Evolutionary conservation across 2,113 vertebrate genomes (phyloP).

Genomic region (Thalassoma bifasciatum): DNA sequence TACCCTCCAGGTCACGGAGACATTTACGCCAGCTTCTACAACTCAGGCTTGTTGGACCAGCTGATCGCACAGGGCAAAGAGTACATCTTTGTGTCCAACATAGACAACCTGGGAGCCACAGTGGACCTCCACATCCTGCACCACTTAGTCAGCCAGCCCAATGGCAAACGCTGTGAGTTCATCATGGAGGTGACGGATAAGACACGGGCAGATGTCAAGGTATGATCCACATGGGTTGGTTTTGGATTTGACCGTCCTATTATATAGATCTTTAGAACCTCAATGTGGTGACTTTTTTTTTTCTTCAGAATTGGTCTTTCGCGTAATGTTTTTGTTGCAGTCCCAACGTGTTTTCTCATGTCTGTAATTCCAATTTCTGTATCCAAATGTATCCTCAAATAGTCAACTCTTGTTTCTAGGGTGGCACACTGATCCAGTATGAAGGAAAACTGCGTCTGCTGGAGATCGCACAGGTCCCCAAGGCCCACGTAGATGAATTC

Average conservation of each 20-base stretch:
- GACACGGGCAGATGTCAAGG: conserved; percentile 97
- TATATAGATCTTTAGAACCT: no score
- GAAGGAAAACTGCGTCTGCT: conserved; percentile 96
- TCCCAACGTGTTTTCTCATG: no score
- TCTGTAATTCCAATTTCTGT: no score
- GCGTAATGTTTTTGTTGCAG: not conserved
- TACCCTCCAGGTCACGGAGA: conserved; percentile 98
- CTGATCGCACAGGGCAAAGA: conserved; percentile 94
- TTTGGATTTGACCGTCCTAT: no score
- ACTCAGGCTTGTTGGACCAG: conserved; percentile 93
- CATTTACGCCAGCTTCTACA: conserved; percentile 97
- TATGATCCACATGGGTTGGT: conserved; percentile 57
- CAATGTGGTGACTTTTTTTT: no score
- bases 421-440: conserved; percentile 95
- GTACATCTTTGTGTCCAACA: conserved; percentile 99
- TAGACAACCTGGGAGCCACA: conserved; percentile 98
- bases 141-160: conserved; percentile 94
- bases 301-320: not conserved
- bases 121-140: conserved; percentile 98
- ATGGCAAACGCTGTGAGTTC: conserved; percentile 94
- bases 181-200: conserved; percentile 99
- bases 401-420: conserved; percentile 76
- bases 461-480: conserved; percentile 98
- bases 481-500: conserved; percentile 97
- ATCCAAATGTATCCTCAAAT: not conserved